Percentiles rank a stretch among this genome's conserved stretches.
Conservation (phyloP, 2,888 invertebrate genomes). For the Trachelus troglodyta region DNA sequence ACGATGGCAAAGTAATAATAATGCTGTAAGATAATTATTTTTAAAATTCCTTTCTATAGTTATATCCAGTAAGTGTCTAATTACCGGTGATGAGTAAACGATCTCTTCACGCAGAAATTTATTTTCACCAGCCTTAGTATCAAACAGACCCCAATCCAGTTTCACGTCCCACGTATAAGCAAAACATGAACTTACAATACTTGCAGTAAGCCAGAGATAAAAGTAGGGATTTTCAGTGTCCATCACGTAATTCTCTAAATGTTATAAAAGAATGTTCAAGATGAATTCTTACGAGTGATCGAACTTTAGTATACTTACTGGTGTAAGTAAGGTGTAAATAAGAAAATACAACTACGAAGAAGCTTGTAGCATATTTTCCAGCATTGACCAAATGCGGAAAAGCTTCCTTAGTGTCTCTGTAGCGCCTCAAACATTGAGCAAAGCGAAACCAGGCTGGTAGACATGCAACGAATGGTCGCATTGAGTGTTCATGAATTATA, state of each 20-base stretch:
- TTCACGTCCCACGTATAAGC: slow-evolving; percentile 89
- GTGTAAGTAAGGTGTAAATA: slow-evolving; percentile 64
- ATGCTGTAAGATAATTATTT: slow-evolving; percentile 62
- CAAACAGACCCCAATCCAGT: slow-evolving; percentile 90
- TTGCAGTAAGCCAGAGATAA: slow-evolving; percentile 77
- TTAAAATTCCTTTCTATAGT: background rate
- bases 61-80: background rate
- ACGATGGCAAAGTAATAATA: slow-evolving; percentile 88
- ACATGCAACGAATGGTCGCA: slow-evolving; percentile 77
- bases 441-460: slow-evolving; percentile 89
- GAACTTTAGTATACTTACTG: slow-evolving; percentile 53
- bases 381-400: slow-evolving; percentile 89
- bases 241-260: slow-evolving; percentile 64
- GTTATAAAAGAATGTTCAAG: slow-evolving; percentile 29
- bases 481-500: slow-evolving; percentile 54
- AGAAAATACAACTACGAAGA: slow-evolving; percentile 76
- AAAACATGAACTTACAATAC: slow-evolving; percentile 80
- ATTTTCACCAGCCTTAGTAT: slow-evolving; percentile 81
- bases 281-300: background rate
- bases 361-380: slow-evolving; percentile 82
- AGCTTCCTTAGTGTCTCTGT: slow-evolving; percentile 80
- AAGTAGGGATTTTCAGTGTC: slow-evolving; percentile 74
- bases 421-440: slow-evolving; percentile 86
- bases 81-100: slow-evolving; percentile 81
- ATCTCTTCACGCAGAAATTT: slow-evolving; percentile 81